A percentile compares a stretch with the other conserved stretches of the same genome.
Conservation (phyloP, 2,797 vertebrate genomes). For the Coluber constrictor region DNA sequence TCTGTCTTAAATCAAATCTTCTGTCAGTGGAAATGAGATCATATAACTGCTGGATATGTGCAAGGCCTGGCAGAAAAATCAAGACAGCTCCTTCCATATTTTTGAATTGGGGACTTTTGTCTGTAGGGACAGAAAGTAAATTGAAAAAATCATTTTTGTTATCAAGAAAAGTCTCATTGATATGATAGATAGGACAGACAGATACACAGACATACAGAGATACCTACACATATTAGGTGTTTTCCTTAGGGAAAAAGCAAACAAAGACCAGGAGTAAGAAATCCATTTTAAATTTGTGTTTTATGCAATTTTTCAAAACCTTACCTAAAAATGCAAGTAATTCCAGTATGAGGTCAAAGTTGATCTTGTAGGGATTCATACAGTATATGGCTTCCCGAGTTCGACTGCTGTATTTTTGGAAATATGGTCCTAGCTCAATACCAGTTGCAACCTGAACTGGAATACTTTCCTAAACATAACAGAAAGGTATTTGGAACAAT, state of each 20-base stretch:
- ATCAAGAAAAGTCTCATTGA: neutral
- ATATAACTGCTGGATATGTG: conserved; percentile 92
- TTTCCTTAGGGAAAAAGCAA: neutral
- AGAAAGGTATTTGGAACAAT: neutral
- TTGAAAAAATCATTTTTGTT: neutral
- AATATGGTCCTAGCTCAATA: conserved; percentile 77
- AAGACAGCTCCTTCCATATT: conserved; percentile 86
- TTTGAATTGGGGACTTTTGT: conserved; percentile 84
- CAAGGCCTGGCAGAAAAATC: conserved; percentile 92
- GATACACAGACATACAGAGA: neutral
- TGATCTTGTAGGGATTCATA: conserved; percentile 97
- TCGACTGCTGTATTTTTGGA: conserved; percentile 84
- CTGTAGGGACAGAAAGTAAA: conserved; percentile 62
- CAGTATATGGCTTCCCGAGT: conserved; percentile 87
- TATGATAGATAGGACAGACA: neutral
- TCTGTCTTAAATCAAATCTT: conserved; percentile 84
- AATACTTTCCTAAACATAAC: conserved; percentile 80
- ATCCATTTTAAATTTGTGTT: neutral
- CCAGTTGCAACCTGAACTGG: conserved; percentile 69
- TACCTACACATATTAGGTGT: neutral
- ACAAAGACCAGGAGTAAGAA: neutral
- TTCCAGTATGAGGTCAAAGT: conserved; percentile 90
- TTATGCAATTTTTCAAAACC: neutral
- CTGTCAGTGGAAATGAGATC: conserved; percentile 87
- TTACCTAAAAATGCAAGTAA: conserved; percentile 87